Evolutionary conservation across 2,113 vertebrate genomes (phyloP).

Genomic region (Sylvietta virens): DNA sequence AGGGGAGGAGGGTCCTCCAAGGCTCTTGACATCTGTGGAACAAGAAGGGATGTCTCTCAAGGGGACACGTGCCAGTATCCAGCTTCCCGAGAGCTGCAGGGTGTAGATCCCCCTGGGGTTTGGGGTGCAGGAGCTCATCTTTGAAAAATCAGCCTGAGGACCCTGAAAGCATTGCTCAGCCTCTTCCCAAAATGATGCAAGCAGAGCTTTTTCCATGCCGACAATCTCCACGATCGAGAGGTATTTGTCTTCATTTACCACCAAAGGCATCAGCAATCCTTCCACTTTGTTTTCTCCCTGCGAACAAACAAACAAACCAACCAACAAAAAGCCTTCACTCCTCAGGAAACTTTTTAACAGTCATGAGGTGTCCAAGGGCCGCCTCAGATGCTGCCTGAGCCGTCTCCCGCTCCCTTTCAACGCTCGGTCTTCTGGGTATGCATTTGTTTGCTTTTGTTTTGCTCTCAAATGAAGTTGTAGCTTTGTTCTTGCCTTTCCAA

Average conservation of each 20-base stretch:
- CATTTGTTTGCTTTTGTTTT: conserved; percentile 50
- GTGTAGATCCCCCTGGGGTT: accelerated
- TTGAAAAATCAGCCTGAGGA: not conserved
- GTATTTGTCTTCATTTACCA: conserved; percentile 63
- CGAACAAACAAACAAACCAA: not conserved
- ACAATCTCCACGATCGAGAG: not conserved
- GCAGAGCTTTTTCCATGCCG: not conserved
- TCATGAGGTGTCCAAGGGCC: conserved; percentile 11
- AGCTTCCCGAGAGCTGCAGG: not conserved
- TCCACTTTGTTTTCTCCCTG: conserved; percentile 23
- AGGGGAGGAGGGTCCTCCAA: not conserved
- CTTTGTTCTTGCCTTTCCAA: conserved; percentile 35
- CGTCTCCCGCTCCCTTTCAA: not conserved
- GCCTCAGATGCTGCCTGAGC: not conserved
- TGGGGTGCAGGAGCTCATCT: not conserved
- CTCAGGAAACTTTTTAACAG: conserved; percentile 40
- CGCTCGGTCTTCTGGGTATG: conserved; percentile 1
- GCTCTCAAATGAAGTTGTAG: conserved; percentile 37
- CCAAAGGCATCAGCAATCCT: conserved; percentile 42
- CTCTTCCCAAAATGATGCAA: not conserved
- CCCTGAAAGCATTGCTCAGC: not conserved
- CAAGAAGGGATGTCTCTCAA: not conserved
- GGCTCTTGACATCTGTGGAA: not conserved
- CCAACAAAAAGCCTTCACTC: not conserved
- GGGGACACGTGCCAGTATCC: not conserved